Evolutionary conservation across 1,140 invertebrate species (phyloP), one percentile per base, ranked within the genome.

Genomic region (Drosophila arizonae): DNA sequence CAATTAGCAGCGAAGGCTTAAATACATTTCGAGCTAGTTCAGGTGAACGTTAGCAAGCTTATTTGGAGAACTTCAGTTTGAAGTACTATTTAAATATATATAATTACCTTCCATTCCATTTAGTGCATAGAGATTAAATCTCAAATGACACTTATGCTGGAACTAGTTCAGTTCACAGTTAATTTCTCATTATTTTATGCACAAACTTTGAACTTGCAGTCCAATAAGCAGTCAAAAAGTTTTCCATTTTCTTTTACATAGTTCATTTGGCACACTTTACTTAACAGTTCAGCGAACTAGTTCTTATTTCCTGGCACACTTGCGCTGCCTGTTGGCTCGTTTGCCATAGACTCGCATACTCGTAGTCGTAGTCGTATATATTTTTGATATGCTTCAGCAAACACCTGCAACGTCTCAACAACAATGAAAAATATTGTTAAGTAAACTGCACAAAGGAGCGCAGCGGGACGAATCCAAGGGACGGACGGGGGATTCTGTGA

Each of bases 401-500:
- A 86, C 81, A 86, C 81, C 81, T 86, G 81, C 81, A 86, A 86
- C 77, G 81, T 86, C 81, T 86, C 82, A 86, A 86, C 81, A 86
- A 86, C 81, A 86, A 81, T 86, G 78, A 66, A 71, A 81, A 81
- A 78, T 86, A 86, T 81, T 67, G 67, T 86, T 72, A 72, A 86
- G 81, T 86, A 85, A 86, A 70, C 62, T 50, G 45, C 43, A 71
- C 68, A 71, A 65, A 71, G 61, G 68, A 71, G 61, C 36, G 17
- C 58, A 62, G 26, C 17, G 57, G 39, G 26, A 63, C 10, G 9
- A 11, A 24, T 6, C 15, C 6, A 46, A 10, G 33, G 30, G 13
- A n/a, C 15, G 24, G 1, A 4, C 1, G 24, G 6, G 9, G 33
- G 21, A 24, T 2, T 24, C 21, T 24, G 21, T 24, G 3, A 24